These are phyloP conservation scores for Drosophila erecta DNA, from an alignment of 1,140 invertebrate genomes.

Conservation along the genomic window DNA sequence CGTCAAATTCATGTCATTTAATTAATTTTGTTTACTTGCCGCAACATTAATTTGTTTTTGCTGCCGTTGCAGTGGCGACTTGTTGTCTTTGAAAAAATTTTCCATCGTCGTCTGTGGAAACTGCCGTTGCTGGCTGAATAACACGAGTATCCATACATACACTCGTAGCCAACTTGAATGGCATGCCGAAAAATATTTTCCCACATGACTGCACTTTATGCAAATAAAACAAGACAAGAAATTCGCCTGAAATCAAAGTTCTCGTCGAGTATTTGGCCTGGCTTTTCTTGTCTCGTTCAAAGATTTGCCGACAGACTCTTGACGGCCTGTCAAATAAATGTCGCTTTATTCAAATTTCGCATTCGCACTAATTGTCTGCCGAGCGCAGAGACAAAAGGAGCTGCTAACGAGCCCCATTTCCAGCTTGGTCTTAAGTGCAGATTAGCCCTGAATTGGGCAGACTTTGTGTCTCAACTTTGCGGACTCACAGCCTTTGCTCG, in stretches of 20 bases:
- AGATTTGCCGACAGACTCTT: constrained; percentile 80
- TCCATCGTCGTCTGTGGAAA: constrained; percentile 66
- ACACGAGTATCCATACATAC: background rate
- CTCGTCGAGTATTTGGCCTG: constrained; percentile 33
- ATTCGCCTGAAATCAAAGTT: constrained; percentile 73
- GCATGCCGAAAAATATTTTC: constrained; percentile 69
- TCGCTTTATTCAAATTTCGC: constrained; percentile 84
- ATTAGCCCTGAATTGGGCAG: constrained; percentile 67
- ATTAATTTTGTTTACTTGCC: constrained; percentile 84
- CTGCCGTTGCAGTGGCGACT: constrained; percentile 62
- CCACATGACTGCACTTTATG: constrained; percentile 81
- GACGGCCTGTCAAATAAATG: constrained; percentile 83
- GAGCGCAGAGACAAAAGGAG: constrained; percentile 56
- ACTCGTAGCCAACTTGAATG: constrained; percentile 28
- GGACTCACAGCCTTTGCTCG: constrained; percentile 34
- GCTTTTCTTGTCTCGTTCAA: constrained; percentile 61
- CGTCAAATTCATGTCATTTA: constrained; percentile 84
- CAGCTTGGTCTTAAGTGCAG: constrained; percentile 54
- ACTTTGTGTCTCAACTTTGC: constrained; percentile 68
- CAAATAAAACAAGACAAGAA: constrained; percentile 58
- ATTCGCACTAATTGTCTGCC: constrained; percentile 78
- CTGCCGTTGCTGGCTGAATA: constrained; percentile 39
- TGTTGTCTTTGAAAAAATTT: constrained; percentile 81
- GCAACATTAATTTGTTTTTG: constrained; percentile 74
- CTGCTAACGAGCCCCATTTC: constrained; percentile 57